A percentile compares a stretch with the other conserved stretches of the same genome.
Conservation (phyloP, 2,888 invertebrate genomes). For the Leptopterna dolabrata region DNA sequence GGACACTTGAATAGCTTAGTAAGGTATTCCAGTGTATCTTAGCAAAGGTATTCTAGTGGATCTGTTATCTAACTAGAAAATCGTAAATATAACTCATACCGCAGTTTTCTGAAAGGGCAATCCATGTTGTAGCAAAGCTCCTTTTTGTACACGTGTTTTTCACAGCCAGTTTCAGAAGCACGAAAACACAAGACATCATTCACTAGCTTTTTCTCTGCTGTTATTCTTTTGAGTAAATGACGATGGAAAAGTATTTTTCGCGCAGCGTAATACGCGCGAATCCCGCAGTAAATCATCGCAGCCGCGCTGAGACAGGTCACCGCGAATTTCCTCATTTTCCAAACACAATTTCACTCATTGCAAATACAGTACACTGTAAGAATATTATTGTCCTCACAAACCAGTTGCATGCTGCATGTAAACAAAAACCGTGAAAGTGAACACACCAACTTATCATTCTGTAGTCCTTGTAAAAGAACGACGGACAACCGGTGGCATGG, state of each 20-base stretch:
- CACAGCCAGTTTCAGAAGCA: conserved; percentile 1
- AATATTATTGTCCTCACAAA: no score
- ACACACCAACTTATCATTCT: no score
- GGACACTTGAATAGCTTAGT: no score
- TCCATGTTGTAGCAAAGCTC: conserved; percentile 43
- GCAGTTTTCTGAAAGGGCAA: conserved; percentile 56
- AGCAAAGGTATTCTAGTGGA: no score
- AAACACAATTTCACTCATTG: no score
- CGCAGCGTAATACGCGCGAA: background rate
- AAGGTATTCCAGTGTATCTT: no score
- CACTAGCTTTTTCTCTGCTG: conserved; percentile 1
- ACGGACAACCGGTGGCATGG: no score
- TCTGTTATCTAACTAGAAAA: no score
- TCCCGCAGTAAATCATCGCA: background rate
- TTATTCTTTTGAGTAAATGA: background rate
- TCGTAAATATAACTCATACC: conserved; percentile 29
- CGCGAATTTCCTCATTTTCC: background rate
- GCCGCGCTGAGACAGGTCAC: background rate
- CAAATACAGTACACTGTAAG: no score
- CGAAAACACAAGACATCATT: conserved; percentile 51
- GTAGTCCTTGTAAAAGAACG: no score
- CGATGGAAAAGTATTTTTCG: background rate
- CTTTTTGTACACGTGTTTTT: background rate
- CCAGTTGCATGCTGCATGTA: no score
- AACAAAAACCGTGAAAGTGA: no score